Conservation (phyloP, 2,113 vertebrate genomes). For the Epinephelus fuscoguttatus region DNA sequence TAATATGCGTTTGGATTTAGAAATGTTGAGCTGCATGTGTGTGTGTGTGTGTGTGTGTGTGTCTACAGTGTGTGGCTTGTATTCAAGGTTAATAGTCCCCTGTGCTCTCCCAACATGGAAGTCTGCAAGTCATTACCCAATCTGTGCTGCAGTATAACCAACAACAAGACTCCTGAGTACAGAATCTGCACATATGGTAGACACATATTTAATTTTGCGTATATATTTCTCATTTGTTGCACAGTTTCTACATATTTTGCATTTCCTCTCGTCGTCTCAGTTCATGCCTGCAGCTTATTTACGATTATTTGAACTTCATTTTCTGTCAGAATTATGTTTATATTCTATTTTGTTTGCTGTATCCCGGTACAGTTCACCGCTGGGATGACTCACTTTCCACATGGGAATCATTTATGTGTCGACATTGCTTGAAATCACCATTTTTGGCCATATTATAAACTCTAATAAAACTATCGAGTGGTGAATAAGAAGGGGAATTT, state of each 20-base stretch:
- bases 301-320: neutral
- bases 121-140: constrained; percentile 70
- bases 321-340: neutral
- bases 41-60: constrained; percentile 9
- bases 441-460: neutral
- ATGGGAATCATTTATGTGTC: constrained; percentile 13
- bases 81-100: constrained; percentile 56
- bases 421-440: neutral
- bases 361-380: neutral
- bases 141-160: constrained; percentile 44
- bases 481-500: neutral
- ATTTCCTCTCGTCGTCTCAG: neutral
- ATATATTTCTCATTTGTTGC: neutral
- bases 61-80: constrained; percentile 25
- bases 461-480: neutral
- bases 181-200: constrained; percentile 13
- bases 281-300: neutral
- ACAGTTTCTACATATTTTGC: neutral
- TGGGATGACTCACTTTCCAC: constrained; percentile 1
- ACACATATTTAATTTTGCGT: constrained; percentile 20
- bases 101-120: constrained; percentile 39
- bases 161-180: constrained; percentile 42
- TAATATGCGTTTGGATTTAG: constrained; percentile 46
- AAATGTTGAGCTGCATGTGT: constrained; percentile 11
- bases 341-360: neutral